Evolutionary conservation across 2,888 invertebrate genomes (phyloP).

Genomic region (Cephus nigrinus): DNA sequence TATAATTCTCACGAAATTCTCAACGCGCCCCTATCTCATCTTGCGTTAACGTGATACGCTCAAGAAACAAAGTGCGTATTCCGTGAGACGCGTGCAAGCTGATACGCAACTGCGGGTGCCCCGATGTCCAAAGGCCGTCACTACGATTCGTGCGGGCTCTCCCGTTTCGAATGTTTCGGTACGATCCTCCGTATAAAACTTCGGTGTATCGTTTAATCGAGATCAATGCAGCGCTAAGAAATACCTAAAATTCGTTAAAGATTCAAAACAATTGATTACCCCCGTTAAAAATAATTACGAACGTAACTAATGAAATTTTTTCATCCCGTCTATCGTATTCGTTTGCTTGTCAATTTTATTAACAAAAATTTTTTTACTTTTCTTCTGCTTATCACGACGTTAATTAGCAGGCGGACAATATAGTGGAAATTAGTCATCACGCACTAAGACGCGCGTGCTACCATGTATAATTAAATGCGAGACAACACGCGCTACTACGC

Average conservation of each 20-base stretch:
- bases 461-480: not conserved
- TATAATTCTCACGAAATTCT: conserved; percentile 21
- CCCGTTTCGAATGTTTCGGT: not conserved
- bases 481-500: not conserved
- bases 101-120: conserved; percentile 52
- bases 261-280: not conserved
- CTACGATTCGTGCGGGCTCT: not conserved
- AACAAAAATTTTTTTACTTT: not conserved
- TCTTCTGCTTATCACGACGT: not conserved
- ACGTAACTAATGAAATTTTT: not conserved
- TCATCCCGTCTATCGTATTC: not conserved
- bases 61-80: conserved; percentile 21
- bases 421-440: conserved; percentile 31
- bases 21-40: conserved; percentile 25
- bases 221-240: not conserved
- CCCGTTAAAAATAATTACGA: no score
- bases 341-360: not conserved
- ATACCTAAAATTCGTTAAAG: not conserved
- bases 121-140: conserved; percentile 31
- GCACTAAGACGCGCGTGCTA: conserved; percentile 4
- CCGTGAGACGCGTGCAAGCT: conserved; percentile 31
- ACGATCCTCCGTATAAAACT: not conserved
- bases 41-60: conserved; percentile 23
- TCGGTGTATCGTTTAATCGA: not conserved
- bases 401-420: conserved; percentile 23